Evolutionary conservation across 2,888 invertebrate species (phyloP).

Genomic region (Omphaloscelis lunosa): DNA sequence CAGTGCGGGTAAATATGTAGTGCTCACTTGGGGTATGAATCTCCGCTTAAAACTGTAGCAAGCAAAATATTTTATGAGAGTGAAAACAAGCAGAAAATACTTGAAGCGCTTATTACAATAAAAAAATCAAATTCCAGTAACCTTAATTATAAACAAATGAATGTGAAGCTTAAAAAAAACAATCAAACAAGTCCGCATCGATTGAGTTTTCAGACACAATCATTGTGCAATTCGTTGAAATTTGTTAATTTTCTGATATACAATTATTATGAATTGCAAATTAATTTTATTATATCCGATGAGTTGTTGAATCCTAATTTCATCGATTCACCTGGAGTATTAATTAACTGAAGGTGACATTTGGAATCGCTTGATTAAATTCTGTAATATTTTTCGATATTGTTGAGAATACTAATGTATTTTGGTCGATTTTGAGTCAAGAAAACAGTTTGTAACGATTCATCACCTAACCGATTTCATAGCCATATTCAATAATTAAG

Average conservation of each 20-base stretch:
- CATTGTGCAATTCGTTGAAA: neutral
- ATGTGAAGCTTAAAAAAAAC: neutral
- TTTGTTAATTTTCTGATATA: neutral
- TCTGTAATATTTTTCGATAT: neutral
- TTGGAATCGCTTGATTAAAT: neutral
- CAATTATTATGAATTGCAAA: constrained; percentile 22
- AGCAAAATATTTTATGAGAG: constrained; percentile 15
- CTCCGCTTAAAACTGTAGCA: neutral
- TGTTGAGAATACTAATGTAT: neutral
- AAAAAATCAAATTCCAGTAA: constrained; percentile 19
- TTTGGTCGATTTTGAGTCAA: neutral
- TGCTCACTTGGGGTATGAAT: constrained; percentile 6
- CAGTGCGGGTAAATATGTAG: constrained; percentile 15
- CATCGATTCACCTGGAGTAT: neutral
- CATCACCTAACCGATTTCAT: too few species aligned
- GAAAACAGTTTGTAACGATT: neutral
- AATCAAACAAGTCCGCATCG: neutral
- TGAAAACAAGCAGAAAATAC: neutral
- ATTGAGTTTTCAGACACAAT: constrained; percentile 14
- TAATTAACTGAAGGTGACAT: neutral
- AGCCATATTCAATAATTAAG: neutral
- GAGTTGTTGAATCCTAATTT: neutral
- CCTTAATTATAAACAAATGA: constrained; percentile 22
- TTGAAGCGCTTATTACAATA: constrained; percentile 11
- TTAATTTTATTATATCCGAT: constrained; percentile 23